A percentile compares a stretch with the other conserved stretches of the same genome.
Conservation (phyloP, 2,113 vertebrate species). For the Misgurnus mizolepis region DNA sequence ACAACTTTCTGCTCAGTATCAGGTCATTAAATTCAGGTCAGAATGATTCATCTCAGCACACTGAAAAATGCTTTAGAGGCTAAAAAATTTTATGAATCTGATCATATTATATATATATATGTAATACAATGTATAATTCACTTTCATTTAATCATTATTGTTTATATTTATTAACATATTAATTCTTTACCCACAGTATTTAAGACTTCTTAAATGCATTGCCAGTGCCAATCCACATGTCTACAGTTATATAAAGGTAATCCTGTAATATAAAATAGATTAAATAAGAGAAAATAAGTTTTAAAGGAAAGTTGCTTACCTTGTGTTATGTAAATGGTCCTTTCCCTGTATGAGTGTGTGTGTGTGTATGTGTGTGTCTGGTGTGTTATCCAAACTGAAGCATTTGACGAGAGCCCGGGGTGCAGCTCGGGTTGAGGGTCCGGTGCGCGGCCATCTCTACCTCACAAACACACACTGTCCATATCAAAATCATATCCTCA, state of each 20-base stretch:
- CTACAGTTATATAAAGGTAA: too few species aligned
- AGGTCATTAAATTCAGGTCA: conserved; percentile 33
- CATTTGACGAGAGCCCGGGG: conserved; percentile 30
- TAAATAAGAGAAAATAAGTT: conserved; percentile 3
- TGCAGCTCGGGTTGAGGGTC: conserved; percentile 29
- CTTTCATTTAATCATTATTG: too few species aligned
- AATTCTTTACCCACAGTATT: too few species aligned
- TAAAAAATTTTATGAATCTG: too few species aligned
- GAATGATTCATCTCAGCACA: conserved; percentile 8
- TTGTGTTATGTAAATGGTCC: conserved; percentile 24
- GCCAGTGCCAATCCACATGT: too few species aligned
- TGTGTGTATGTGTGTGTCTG: background rate
- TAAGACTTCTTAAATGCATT: too few species aligned
- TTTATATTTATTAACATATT: too few species aligned
- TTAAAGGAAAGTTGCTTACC: conserved; percentile 22
- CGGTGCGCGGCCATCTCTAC: conserved; percentile 24
- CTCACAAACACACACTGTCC: conserved; percentile 29
- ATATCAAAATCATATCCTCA: conserved; percentile 24
- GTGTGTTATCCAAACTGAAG: conserved; percentile 42
- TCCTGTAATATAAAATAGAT: background rate
- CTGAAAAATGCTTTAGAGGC: background rate
- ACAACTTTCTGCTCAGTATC: conserved; percentile 18
- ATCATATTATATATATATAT: too few species aligned
- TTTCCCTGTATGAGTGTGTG: conserved; percentile 6
- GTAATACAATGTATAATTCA: too few species aligned